A percentile compares a stretch with the other conserved stretches of the same genome.
Conservation (phyloP, 2,888 invertebrate genomes). For the Fragum fragum region DNA sequence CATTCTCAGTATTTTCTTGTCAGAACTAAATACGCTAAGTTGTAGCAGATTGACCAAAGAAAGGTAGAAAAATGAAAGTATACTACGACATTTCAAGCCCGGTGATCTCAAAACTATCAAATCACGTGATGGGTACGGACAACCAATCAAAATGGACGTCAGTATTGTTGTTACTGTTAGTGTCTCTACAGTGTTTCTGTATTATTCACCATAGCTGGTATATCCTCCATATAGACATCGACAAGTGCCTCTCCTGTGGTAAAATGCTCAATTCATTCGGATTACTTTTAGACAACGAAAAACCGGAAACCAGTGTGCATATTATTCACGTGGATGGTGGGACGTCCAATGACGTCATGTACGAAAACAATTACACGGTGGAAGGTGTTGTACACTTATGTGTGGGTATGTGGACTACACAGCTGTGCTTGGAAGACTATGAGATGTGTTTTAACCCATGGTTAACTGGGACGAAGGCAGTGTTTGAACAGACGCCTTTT, state of each 20-base stretch:
- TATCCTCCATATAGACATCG: slow-evolving; percentile 11
- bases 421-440: slow-evolving; percentile 8
- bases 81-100: slow-evolving; percentile 23
- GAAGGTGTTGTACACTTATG: slow-evolving; percentile 15
- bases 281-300: slow-evolving; percentile 3
- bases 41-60: too few species aligned
- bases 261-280: slow-evolving; percentile 22
- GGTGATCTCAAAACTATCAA: background rate
- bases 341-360: background rate
- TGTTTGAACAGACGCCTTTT: slow-evolving; percentile 18
- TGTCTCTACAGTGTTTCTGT: slow-evolving; percentile 11
- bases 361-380: slow-evolving; percentile 14
- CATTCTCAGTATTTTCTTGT: too few species aligned
- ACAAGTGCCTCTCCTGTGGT: background rate
- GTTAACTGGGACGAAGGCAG: background rate
- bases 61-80: slow-evolving; percentile 9
- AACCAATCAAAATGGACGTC: slow-evolving; percentile 22
- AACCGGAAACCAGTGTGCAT: background rate
- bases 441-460: background rate
- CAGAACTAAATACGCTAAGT: too few species aligned
- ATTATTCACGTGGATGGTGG: background rate
- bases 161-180: slow-evolving; percentile 3
- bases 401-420: slow-evolving; percentile 17
- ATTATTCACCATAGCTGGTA: slow-evolving; percentile 18
- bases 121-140: background rate